phyloP scores from a whole-genome alignment of 2,113 vertebrate genomes.

The Talpa occidentalis region DNA sequence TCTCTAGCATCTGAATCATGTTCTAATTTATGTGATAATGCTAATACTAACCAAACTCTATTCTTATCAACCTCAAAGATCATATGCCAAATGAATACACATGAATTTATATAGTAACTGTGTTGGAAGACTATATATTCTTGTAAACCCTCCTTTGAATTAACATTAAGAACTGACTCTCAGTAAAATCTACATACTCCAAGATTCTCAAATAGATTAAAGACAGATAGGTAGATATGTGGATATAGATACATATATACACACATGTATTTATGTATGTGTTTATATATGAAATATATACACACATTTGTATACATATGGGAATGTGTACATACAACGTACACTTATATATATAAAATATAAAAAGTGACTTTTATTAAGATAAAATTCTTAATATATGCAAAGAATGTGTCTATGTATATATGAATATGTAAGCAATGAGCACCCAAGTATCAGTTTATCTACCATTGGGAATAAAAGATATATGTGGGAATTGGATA shows the following conservation, averaged over 20 bases:
- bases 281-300: not conserved
- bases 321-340: no score
- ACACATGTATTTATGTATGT: not conserved
- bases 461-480: no score
- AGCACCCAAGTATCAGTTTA: no score
- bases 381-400: no score
- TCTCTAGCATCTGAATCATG: slow-evolving; percentile 37
- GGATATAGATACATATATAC: not conserved
- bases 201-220: no score
- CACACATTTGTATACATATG: not conserved
- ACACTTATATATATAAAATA: no score
- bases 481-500: no score
- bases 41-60: not conserved
- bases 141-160: not conserved
- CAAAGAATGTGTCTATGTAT: no score
- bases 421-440: no score
- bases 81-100: not conserved
- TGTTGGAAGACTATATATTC: not conserved
- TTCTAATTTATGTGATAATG: slow-evolving; percentile 45
- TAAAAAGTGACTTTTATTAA: no score
- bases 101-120: not conserved
- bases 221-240: no score
- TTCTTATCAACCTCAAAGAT: not conserved
- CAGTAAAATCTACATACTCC: not conserved
- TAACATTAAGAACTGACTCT: not conserved